Base-by-base conservation (phyloP, 2,888 invertebrate species). In the Neoitamus cyanurus region DNA sequence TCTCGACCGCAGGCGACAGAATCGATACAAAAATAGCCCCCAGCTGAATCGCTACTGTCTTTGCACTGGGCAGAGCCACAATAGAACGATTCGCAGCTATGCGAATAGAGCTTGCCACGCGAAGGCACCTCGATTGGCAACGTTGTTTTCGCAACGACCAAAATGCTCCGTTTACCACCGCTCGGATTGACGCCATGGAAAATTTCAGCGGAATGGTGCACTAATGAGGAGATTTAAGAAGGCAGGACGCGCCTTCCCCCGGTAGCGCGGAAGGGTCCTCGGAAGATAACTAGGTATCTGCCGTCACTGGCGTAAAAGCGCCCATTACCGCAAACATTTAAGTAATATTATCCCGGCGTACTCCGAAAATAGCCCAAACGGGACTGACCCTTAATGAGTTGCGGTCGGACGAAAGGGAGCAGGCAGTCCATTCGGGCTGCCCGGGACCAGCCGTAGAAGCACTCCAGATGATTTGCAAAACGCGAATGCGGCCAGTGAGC, bases 301-400 rank as follows among this genome's bases (percentile, higher is more conserved):
- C 6, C 20, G n/a, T 20, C 20, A 9, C 0, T 20, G 48, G 48
- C 48, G 48, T 7, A 48, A 48, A 48, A 20, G 48, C 20, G 25
- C 3, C 58, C 58, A 58, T 58, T 58, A 58, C 58, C 11, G 25
- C 42, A 13, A 37, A n/a, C 75, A 75, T 75, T 75, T 42, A 75
- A 37, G 78, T n/a, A 31, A 34, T 80, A 58, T 80, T 58, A 80
- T 58, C 31, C 30, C 20, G 58, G 78, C 48, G 9, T 82, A 69
- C 69, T 34, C 68, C 82, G 37, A 37, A 68, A 69, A 82, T 69
- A 82, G 31, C 78, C 31, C 58, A 31, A 37, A 34, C 30, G 82
- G 69, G 68, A 69, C 82, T 69, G 37, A 68, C 82, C 82, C 82
- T 69, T 82, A 68, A 82, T 58, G 58, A 58, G 9, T 58, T 58